Conservation (phyloP, 2,888 invertebrate genomes). For the Amitus sp. region DNA sequence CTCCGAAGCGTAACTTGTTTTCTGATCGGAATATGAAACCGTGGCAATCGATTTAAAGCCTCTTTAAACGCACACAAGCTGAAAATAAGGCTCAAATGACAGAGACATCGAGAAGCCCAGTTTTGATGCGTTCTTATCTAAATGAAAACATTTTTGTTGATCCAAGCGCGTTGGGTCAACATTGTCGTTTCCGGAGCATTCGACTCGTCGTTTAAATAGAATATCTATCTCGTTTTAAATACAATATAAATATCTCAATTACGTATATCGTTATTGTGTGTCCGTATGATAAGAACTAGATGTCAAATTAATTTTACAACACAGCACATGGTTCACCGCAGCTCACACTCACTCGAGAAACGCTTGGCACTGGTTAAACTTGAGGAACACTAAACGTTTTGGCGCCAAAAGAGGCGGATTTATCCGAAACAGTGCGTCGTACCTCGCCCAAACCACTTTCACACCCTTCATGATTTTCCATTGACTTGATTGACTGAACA, state of each 20-base stretch:
- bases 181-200: conserved; percentile 11
- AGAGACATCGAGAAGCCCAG: conserved; percentile 21
- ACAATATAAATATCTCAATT: conserved; percentile 57
- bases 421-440: conserved; percentile 28
- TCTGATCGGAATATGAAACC: too few relatives aligned
- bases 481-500: conserved; percentile 24
- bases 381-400: conserved; percentile 35
- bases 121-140: conserved; percentile 18
- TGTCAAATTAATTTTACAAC: conserved; percentile 64
- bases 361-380: conserved; percentile 53
- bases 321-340: conserved; percentile 64
- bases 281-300: conserved; percentile 55
- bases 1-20: too few relatives aligned
- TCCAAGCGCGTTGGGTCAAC: conserved; percentile 20
- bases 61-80: conserved; percentile 16
- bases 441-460: conserved; percentile 26
- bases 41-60: neutral
- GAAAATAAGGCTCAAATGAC: conserved; percentile 15
- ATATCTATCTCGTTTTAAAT: conserved; percentile 45
- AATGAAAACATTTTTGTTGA: conserved; percentile 26
- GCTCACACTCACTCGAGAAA: conserved; percentile 48
- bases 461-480: conserved; percentile 24
- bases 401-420: conserved; percentile 35
- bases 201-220: conserved; percentile 40
- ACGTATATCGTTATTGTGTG: conserved; percentile 60